phyloP scores from a whole-genome alignment of 2,888 invertebrate species.

The Leucozona laternaria region DNA sequence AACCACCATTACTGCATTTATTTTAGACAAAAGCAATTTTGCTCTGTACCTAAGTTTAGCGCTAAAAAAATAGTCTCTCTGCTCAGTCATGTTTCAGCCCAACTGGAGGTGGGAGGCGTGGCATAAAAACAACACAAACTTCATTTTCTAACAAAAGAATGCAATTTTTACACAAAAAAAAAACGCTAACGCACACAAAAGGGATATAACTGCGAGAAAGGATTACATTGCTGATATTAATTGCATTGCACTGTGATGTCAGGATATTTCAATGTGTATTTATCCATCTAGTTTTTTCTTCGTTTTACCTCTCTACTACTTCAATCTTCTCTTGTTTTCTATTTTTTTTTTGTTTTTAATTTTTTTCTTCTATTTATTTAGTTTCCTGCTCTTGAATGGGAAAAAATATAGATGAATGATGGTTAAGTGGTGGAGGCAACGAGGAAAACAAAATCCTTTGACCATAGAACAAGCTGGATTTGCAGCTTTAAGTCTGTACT shows the following conservation, averaged over 20 bases:
- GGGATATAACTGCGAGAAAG: slow-evolving; percentile 64
- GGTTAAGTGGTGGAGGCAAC: slow-evolving; percentile 30
- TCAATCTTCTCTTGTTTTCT: slow-evolving; percentile 20
- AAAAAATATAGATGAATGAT: slow-evolving; percentile 67
- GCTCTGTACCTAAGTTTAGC: slow-evolving; percentile 8
- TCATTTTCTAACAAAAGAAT: slow-evolving; percentile 68
- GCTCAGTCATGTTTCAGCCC: neutral
- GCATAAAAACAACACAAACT: slow-evolving; percentile 48
- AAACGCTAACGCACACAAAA: slow-evolving; percentile 52
- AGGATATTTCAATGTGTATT: slow-evolving; percentile 50
- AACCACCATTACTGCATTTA: slow-evolving; percentile 62
- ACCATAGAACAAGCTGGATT: slow-evolving; percentile 64
- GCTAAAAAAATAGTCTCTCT: slow-evolving; percentile 16
- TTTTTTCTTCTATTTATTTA: slow-evolving; percentile 57
- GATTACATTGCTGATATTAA: slow-evolving; percentile 76
- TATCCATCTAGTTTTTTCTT: slow-evolving; percentile 29
- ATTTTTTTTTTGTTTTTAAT: slow-evolving; percentile 13
- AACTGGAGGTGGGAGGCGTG: slow-evolving; percentile 16
- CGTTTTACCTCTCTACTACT: slow-evolving; percentile 22
- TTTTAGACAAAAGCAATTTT: slow-evolving; percentile 57
- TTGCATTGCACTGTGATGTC: slow-evolving; percentile 74
- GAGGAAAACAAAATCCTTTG: slow-evolving; percentile 61
- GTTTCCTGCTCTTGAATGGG: slow-evolving; percentile 65
- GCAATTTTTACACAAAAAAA: slow-evolving; percentile 56
- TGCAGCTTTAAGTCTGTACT: slow-evolving; percentile 56